Evolutionary conservation across 2,888 invertebrate species (phyloP).

Genomic region (Crocallis elinguaria): DNA sequence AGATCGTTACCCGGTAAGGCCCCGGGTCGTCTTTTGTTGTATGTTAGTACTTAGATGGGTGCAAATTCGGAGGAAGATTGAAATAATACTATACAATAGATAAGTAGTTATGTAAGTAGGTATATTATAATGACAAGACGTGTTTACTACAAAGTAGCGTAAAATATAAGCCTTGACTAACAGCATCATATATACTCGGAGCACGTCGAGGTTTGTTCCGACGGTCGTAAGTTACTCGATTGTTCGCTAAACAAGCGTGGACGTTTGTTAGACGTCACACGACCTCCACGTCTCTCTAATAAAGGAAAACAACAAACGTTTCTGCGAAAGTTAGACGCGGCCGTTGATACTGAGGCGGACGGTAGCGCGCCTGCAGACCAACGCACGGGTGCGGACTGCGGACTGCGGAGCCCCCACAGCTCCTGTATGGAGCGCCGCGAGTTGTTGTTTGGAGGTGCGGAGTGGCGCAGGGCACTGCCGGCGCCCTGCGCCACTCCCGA

Average conservation of each 20-base stretch:
- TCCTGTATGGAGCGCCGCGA: no score
- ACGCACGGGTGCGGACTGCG: no score
- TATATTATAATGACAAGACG: not conserved
- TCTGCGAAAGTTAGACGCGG: not conserved
- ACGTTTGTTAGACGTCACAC: not conserved
- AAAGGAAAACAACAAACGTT: not conserved
- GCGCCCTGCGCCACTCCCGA: no score
- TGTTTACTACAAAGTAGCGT: not conserved
- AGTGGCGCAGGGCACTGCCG: no score
- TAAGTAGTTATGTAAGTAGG: not conserved
- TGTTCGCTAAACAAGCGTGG: conserved; percentile 10
- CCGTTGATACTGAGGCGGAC: not conserved
- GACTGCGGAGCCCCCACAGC: no score
- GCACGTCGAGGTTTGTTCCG: no score
- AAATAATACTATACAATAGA: not conserved
- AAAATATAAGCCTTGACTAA: no score
- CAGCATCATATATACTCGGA: no score
- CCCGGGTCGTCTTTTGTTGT: not conserved
- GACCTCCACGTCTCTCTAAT: conserved; percentile 1
- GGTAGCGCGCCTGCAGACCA: no score
- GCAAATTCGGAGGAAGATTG: not conserved
- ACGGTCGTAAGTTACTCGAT: conserved; percentile 7
- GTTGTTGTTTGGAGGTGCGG: no score
- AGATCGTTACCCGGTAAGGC: no score
- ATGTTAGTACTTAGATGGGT: not conserved